phyloP scores from a whole-genome alignment of 2,888 invertebrate species.

The Nomada fabriciana region DNA sequence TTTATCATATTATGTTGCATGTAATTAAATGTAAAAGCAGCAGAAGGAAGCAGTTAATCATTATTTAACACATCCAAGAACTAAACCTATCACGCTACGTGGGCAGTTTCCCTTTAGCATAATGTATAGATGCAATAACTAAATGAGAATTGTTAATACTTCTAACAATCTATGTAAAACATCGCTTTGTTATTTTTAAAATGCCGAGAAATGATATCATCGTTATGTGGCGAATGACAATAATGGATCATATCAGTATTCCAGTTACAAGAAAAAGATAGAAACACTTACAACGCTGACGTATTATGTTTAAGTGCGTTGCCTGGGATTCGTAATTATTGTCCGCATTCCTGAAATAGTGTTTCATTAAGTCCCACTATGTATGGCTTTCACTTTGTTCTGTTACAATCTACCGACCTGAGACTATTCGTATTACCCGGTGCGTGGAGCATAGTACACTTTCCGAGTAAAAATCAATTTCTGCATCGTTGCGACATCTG shows the following conservation, averaged over 20 bases:
- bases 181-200: background rate
- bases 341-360: conserved; percentile 32
- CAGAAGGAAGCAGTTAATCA: background rate
- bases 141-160: background rate
- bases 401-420: conserved; percentile 27
- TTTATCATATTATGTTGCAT: background rate
- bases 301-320: background rate
- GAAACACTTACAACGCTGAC: conserved; percentile 8
- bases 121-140: background rate
- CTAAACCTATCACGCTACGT: background rate
- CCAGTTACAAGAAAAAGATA: background rate
- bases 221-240: background rate
- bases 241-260: background rate
- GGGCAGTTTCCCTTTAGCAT: background rate
- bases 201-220: background rate
- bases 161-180: background rate
- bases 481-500: conserved; percentile 40
- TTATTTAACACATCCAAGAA: background rate
- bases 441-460: conserved; percentile 61
- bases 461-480: conserved; percentile 46
- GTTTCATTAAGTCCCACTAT: conserved; percentile 19
- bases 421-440: conserved; percentile 41
- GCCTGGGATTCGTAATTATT: conserved; percentile 1
- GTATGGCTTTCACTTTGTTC: conserved; percentile 35
- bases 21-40: background rate